Base-by-base conservation (phyloP, 2,888 invertebrate species). In the Kuschelorhynchus macadamiae region DNA sequence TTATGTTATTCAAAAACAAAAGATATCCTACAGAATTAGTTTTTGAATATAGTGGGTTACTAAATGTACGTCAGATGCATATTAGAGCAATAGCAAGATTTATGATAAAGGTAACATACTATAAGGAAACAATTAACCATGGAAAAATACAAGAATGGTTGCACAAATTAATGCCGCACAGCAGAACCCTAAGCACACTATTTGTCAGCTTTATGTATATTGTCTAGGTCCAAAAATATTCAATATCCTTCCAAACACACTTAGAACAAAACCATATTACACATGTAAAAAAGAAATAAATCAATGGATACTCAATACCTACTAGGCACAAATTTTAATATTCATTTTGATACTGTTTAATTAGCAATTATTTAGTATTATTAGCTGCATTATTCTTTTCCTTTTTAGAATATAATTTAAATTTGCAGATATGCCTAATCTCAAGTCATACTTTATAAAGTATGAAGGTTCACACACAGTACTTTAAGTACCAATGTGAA, bases 1-100 rank as follows among this genome's bases (percentile, higher is more conserved):
- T 41, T 41, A 41, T 41, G 41, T n/a, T 41, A 41, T 41, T 41
- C 4, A 41, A 41, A 41, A 41, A 41, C n/a, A 41, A n/a, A 41
- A 41, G 41, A 16, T n/a, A n/a, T n/a, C n/a, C n/a, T n/a, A n/a
- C n/a, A n/a, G n/a, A n/a, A n/a, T n/a, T n/a, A n/a, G n/a, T 41
- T 8, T 41, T 41, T 16, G 4, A n/a, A n/a, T 4, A 41, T 5
- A 41, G 41, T 41, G 12, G 16, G 5, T 41, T 41, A 8, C 16
- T 41, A 8, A n/a, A 41, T 16, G 16, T 41, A 8, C 12, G n/a
- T 14, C 41, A 41, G 41, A 8, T 41, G n/a, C 41, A 41, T 16
- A n/a, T 41, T 8, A 41, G n/a, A n/a, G 41, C n/a, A n/a, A n/a
- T n/a, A n/a, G n/a, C n/a, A n/a, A n/a, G n/a, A n/a, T n/a, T n/a